Base-by-base conservation (phyloP, 2,888 invertebrate species). In the Pasiphila rectangulata region DNA sequence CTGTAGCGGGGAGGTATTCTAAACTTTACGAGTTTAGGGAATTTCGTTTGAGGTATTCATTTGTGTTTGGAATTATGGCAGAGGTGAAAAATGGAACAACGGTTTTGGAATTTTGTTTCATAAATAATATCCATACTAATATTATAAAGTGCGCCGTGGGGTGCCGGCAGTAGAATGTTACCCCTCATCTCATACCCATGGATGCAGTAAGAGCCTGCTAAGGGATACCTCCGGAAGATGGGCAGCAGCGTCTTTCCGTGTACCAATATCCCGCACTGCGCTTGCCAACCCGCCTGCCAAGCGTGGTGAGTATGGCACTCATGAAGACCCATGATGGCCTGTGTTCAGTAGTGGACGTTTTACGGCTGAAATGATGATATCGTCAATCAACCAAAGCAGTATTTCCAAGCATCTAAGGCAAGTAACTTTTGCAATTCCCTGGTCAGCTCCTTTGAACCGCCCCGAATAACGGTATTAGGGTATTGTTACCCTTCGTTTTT, bases 31-130 rank as follows among this genome's bases (percentile, higher is more conserved):
- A 43, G 50, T 45, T 21, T 25, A 38, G 34, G 35, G 29, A 37
- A 44, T 51, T 57, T 52, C 44, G 51, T 54, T 50, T 40, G 35
- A 44, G 40, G 38, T 46, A 51, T 54, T 54, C 51, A 52, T 54
- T 57, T 43, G 40, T 41, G 45, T 37, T 23, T 37, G 17, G 32
- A 32, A 23, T 45, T 30, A 41, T 20, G 24, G 23, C 17, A 20
- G 10, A 34, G 16, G 13, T 27, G 32, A 12, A 40, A 44, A 32
- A 9, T 17, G 32, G n/a, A 2, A n/a, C n/a, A n/a, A n/a, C n/a
- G 7, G 12, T n/a, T n/a, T n/a, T n/a, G 25, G 20, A 1, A 6
- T 25, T 35, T 20, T 20, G 13, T 7, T 19, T 19, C 5, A 10
- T n/a, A 4, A 40, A 10, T 23, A 12, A 36, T 10, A 9, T 34